These are phyloP conservation scores for Oligia latruncula DNA, from an alignment of 2,888 invertebrate genomes.

Conservation along the genomic window DNA sequence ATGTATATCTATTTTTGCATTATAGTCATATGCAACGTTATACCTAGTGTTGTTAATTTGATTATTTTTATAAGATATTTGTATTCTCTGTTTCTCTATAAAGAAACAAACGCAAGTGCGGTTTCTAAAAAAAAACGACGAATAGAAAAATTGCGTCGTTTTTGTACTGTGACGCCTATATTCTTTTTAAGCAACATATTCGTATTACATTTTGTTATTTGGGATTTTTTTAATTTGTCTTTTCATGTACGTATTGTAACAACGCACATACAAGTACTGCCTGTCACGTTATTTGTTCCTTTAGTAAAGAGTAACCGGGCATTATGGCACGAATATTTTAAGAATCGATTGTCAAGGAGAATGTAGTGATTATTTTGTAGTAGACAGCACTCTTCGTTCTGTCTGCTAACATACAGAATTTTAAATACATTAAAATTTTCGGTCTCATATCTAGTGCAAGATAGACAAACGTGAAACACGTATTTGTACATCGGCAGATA, in stretches of 20 bases:
- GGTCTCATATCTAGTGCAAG: neutral
- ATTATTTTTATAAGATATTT: constrained; percentile 34
- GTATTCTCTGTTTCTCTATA: constrained; percentile 4
- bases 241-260: neutral
- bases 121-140: neutral
- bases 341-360: constrained; percentile 6
- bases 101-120: neutral
- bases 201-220: constrained; percentile 27
- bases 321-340: constrained; percentile 32
- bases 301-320: constrained; percentile 26
- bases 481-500: neutral
- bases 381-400: neutral
- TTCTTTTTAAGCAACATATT: constrained; percentile 31
- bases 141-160: constrained; percentile 25
- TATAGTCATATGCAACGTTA: neutral
- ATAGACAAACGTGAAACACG: neutral
- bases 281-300: constrained; percentile 30
- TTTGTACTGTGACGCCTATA: neutral
- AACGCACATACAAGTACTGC: constrained; percentile 25
- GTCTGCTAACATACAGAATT: neutral
- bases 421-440: neutral
- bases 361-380: constrained; percentile 4
- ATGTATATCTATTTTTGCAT: neutral
- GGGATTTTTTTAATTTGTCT: constrained; percentile 21
- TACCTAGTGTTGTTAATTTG: constrained; percentile 29